A percentile compares a stretch with the other conserved stretches of the same genome.
These are phyloP conservation scores for Helleia helle DNA, from an alignment of 2,888 invertebrate species.

Conservation along the genomic window DNA sequence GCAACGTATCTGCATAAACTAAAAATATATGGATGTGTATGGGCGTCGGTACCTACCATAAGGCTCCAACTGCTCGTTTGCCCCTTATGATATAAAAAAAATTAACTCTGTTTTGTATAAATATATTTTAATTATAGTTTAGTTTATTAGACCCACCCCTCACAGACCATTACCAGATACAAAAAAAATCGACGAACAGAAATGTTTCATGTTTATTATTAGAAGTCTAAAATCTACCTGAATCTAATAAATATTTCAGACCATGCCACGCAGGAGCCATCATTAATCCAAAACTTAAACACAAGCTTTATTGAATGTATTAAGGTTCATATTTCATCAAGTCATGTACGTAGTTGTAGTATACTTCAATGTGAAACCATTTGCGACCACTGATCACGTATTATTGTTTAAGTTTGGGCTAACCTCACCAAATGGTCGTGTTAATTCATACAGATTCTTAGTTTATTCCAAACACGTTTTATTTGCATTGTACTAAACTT, in stretches of 20 bases:
- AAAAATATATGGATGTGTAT: too few relatives aligned
- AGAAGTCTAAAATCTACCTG: neutral
- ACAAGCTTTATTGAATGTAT: neutral
- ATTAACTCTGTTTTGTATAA: too few relatives aligned
- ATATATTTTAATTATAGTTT: too few relatives aligned
- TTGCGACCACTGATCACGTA: constrained; percentile 1
- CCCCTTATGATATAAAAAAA: too few relatives aligned
- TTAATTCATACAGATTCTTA: neutral
- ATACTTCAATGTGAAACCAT: neutral
- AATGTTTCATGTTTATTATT: neutral
- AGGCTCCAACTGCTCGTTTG: too few relatives aligned
- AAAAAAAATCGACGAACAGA: too few relatives aligned
- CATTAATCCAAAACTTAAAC: neutral
- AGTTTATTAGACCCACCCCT: too few relatives aligned
- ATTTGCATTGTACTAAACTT: neutral
- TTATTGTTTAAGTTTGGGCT: constrained; percentile 6
- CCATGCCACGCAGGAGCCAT: neutral
- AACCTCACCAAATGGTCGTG: constrained; percentile 5
- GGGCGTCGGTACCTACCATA: too few relatives aligned
- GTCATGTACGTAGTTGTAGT: neutral
- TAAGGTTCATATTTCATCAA: neutral
- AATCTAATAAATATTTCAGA: neutral
- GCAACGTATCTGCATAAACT: too few relatives aligned
- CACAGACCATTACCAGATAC: too few relatives aligned
- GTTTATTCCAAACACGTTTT: constrained; percentile 3